Evolutionary conservation across 23 tunicate genomes (phyloP).

Genomic region (Trididemnum clinides): DNA sequence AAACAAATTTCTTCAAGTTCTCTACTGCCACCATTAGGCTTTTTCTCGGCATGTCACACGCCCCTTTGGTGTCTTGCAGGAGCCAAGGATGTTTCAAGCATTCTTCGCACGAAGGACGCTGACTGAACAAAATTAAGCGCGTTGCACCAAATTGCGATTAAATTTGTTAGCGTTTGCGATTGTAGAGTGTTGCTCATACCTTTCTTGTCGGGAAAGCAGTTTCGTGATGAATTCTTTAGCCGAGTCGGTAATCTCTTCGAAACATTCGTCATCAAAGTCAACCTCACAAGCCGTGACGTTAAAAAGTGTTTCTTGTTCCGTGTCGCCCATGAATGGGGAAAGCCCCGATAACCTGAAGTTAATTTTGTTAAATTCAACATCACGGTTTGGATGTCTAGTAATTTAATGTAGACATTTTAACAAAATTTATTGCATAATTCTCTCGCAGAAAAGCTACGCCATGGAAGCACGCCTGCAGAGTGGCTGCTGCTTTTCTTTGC

Average conservation of each 20-base stretch:
- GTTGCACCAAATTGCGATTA: too few species aligned
- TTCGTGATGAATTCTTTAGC: constrained; percentile 79
- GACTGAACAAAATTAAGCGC: too few species aligned
- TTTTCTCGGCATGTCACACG: constrained; percentile 3
- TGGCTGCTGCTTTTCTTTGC: too few species aligned
- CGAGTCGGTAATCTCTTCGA: constrained; percentile 68
- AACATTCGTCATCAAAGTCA: constrained; percentile 92
- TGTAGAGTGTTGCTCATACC: constrained; percentile 2
- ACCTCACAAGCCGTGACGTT: constrained; percentile 83
- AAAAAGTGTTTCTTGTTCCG: constrained; percentile 85
- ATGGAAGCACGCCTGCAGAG: too few species aligned
- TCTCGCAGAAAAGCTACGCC: too few species aligned
- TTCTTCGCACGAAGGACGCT: constrained; percentile 68
- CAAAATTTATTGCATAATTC: too few species aligned
- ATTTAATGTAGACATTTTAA: too few species aligned
- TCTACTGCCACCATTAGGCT: constrained; percentile 60
- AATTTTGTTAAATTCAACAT: too few species aligned
- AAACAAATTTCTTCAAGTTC: constrained; percentile 82
- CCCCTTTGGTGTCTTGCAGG: not conserved
- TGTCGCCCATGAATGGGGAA: constrained; percentile 94
- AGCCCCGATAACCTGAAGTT: constrained; percentile 91
- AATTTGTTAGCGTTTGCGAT: not conserved
- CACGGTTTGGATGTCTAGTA: too few species aligned
- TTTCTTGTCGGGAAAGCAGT: constrained; percentile 50
- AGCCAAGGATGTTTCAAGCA: constrained; percentile 74